Conservation (phyloP, 2,797 vertebrate genomes). For the Acanthiza pusilla region DNA sequence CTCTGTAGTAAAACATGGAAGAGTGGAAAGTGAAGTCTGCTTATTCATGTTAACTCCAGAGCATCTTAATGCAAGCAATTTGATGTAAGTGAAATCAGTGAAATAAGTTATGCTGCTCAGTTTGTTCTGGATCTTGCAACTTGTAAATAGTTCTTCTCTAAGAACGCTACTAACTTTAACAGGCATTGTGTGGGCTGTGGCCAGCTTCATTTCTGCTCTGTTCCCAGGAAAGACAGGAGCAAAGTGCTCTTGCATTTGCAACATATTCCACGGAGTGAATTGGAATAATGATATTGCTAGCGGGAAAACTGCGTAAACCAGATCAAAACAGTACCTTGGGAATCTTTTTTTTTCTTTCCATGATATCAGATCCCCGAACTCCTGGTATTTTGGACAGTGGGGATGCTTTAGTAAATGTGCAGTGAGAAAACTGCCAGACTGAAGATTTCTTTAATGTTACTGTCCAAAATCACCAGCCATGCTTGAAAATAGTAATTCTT, state of each 20-base stretch:
- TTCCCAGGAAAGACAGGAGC: background rate
- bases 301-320: background rate
- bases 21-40: background rate
- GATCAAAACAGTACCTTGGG: background rate
- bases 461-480: slow-evolving; percentile 70
- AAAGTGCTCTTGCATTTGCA: background rate
- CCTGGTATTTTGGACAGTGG: slow-evolving; percentile 41
- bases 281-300: background rate
- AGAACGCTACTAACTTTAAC: background rate
- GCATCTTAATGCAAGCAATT: background rate
- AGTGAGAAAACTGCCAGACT: slow-evolving; percentile 63
- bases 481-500: slow-evolving; percentile 68
- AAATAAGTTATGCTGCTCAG: background rate
- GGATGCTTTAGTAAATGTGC: slow-evolving; percentile 61
- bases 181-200: background rate
- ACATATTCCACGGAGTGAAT: background rate
- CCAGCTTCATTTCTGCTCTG: background rate
- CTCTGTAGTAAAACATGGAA: rapidly evolving
- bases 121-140: background rate
- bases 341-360: slow-evolving; percentile 1
- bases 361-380: slow-evolving; percentile 42
- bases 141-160: background rate
- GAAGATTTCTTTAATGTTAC: slow-evolving; percentile 69
- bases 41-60: background rate
- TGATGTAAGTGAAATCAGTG: background rate